These are phyloP conservation scores for Panulirus ornatus DNA, from an alignment of 1,140 invertebrate genomes.

Conservation along the genomic window DNA sequence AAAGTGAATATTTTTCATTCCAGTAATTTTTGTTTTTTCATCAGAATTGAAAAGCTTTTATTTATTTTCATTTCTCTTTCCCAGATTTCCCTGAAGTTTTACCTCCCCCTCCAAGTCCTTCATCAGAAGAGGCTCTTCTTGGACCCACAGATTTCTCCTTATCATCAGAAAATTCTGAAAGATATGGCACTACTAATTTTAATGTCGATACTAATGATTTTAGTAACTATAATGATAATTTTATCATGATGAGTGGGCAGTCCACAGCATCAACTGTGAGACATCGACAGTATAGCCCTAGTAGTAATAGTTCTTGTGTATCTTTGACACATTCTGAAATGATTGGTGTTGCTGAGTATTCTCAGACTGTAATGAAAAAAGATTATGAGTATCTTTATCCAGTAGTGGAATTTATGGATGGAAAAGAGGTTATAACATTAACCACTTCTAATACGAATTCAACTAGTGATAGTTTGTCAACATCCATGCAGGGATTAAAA, in stretches of 20 bases:
- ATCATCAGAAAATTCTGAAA: constrained; percentile 5
- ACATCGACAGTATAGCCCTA: constrained; percentile 20
- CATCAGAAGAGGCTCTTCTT: constrained; percentile 13
- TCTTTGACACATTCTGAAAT: not conserved
- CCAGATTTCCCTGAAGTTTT: constrained; percentile 49
- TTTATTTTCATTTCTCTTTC: not conserved
- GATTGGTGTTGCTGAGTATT: not conserved
- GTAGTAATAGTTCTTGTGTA: constrained; percentile 23
- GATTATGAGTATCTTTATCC: constrained; percentile 21
- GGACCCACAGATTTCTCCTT: constrained; percentile 27
- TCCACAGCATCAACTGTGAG: not conserved
- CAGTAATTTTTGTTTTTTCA: not conserved
- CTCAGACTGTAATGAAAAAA: not conserved
- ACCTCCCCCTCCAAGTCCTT: constrained; percentile 29
- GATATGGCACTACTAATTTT: constrained; percentile 13
- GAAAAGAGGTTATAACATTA: constrained; percentile 61
- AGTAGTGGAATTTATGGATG: constrained; percentile 55
- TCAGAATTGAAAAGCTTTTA: not conserved
- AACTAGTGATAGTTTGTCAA: constrained; percentile 23
- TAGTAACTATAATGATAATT: constrained; percentile 18
- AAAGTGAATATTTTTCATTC: not conserved
- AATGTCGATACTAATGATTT: constrained; percentile 32
- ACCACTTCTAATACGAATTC: constrained; percentile 36
- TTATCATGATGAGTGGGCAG: not conserved
- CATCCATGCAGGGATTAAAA: constrained; percentile 4